A percentile compares a stretch with the other conserved stretches of the same genome.
These are phyloP conservation scores for Xylocopa sonorina DNA, from an alignment of 1,140 invertebrate species.

Conservation along the genomic window DNA sequence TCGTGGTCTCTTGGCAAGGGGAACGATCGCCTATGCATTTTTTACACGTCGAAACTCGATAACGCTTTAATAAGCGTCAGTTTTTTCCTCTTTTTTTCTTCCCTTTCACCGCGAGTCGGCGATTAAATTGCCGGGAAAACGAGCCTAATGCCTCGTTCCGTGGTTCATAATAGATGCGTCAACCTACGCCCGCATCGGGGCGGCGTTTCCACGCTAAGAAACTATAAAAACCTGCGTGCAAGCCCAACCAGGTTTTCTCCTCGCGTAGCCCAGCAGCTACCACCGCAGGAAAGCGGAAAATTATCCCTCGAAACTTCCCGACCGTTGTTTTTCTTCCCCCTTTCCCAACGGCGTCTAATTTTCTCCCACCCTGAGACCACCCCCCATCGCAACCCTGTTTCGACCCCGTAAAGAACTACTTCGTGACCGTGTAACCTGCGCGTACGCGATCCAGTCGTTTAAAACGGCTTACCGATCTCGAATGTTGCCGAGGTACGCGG, in stretches of 20 bases:
- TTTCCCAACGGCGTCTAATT: conserved; percentile 27
- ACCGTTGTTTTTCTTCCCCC: conserved; percentile 52
- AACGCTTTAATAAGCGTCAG: neutral
- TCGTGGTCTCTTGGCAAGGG: neutral
- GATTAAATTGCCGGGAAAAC: conserved; percentile 6
- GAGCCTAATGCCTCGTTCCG: neutral
- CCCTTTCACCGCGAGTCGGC: neutral
- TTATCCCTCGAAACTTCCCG: conserved; percentile 61
- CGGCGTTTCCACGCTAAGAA: conserved; percentile 26
- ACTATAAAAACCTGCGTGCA: conserved; percentile 28
- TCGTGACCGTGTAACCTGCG: conserved; percentile 22
- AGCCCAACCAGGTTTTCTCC: conserved; percentile 35
- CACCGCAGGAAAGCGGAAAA: conserved; percentile 62
- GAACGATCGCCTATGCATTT: neutral
- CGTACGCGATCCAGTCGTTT: conserved; percentile 26
- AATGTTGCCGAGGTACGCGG: neutral
- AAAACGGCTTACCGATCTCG: conserved; percentile 29
- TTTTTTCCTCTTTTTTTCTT: neutral
- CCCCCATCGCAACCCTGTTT: neutral
- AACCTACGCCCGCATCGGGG: neutral
- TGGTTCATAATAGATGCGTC: conserved; percentile 33
- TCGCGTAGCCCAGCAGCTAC: conserved; percentile 20
- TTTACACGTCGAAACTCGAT: neutral
- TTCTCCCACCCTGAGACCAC: conserved; percentile 1
- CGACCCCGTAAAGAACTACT: neutral